A percentile compares a stretch with the other conserved stretches of the same genome.
phyloP scores from a whole-genome alignment of 2,797 vertebrate species.

The Myotis findleyi region DNA sequence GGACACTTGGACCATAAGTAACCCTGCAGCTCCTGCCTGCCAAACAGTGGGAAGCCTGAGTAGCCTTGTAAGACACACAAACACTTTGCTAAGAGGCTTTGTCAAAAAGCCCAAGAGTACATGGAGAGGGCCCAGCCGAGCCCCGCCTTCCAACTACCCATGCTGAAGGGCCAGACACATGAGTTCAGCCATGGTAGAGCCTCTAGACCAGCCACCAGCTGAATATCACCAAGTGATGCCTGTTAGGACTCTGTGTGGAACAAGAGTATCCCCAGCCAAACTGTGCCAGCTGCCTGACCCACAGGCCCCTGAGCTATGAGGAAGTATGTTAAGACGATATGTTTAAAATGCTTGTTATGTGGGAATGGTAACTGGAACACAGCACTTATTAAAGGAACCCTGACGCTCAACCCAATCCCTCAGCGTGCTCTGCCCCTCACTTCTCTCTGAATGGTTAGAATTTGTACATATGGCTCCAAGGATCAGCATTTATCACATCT shows the following conservation, averaged over 20 bases:
- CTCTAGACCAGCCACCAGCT: neutral
- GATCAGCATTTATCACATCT: neutral
- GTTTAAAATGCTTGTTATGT: neutral
- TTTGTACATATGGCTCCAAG: neutral
- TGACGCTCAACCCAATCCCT: neutral
- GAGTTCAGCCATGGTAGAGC: neutral
- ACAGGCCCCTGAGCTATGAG: neutral
- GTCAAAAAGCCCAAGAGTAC: neutral
- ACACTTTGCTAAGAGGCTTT: neutral
- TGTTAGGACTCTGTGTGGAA: neutral
- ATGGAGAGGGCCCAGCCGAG: neutral
- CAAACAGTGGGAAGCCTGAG: neutral
- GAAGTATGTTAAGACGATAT: neutral
- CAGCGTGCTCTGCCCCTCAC: neutral
- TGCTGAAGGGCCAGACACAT: neutral
- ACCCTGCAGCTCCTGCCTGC: neutral
- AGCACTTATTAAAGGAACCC: neutral
- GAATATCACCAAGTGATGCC: neutral
- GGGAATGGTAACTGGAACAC: neutral
- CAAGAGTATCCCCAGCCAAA: neutral
- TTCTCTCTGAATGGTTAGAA: neutral
- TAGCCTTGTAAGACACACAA: neutral
- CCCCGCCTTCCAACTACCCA: neutral
- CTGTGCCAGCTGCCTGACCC: neutral
- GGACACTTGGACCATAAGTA: neutral